Evolutionary conservation across 2,113 vertebrate genomes (phyloP).

Genomic region (Istiophorus platypterus): DNA sequence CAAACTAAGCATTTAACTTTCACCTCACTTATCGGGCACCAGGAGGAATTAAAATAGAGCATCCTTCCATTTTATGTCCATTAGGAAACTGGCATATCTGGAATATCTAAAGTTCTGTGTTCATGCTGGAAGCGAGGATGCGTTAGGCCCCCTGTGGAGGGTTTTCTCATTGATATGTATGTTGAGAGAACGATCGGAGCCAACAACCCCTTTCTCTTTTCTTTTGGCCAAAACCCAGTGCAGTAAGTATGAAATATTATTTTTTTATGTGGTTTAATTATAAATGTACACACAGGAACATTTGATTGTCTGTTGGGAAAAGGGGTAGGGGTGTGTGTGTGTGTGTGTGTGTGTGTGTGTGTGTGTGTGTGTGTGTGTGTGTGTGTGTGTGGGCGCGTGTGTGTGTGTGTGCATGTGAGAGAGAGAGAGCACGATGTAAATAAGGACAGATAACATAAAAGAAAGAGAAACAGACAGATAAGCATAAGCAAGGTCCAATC

Average conservation of each 20-base stretch:
- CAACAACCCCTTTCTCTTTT: slow-evolving; percentile 11
- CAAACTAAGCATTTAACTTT: slow-evolving; percentile 57
- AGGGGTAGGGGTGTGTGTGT: not conserved
- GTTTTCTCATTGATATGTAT: slow-evolving; percentile 29
- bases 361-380: not conserved
- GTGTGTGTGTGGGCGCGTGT: not conserved
- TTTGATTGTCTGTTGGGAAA: not conserved
- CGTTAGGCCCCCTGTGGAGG: slow-evolving; percentile 40
- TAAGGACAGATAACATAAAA: not conserved
- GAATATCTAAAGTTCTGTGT: slow-evolving; percentile 39
- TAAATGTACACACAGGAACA: slow-evolving; percentile 1
- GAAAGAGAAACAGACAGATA: not conserved
- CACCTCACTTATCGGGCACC: slow-evolving; percentile 33
- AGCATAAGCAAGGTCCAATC: not conserved
- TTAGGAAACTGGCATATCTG: slow-evolving; percentile 36
- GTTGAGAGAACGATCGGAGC: slow-evolving; percentile 3
- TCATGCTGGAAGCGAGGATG: slow-evolving; percentile 29
- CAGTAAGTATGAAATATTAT: slow-evolving; percentile 13
- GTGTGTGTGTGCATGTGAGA: too few relatives aligned
- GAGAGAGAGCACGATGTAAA: too few relatives aligned
- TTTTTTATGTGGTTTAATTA: slow-evolving; percentile 10
- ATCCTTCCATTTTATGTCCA: slow-evolving; percentile 33
- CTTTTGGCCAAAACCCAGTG: not conserved
- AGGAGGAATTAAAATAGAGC: slow-evolving; percentile 6
- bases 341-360: not conserved